These are phyloP conservation scores for Trichopria drosophilae DNA, from an alignment of 2,888 invertebrate genomes.

Conservation along the genomic window DNA sequence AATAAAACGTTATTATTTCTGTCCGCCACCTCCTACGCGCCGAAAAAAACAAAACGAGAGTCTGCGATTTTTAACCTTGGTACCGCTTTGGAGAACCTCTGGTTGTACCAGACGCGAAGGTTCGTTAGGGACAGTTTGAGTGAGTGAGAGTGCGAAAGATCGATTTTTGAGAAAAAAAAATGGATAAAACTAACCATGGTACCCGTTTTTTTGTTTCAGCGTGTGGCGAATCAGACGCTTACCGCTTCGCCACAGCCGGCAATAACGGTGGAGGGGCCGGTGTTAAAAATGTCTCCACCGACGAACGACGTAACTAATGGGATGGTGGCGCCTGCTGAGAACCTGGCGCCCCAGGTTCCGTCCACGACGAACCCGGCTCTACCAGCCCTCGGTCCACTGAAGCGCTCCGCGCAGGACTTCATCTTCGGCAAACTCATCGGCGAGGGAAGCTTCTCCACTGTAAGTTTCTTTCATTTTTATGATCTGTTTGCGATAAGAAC, in stretches of 20 bases:
- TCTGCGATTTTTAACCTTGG: too few species aligned
- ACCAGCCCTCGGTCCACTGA: constrained; percentile 60
- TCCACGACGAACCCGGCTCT: constrained; percentile 59
- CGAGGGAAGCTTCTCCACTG: constrained; percentile 96
- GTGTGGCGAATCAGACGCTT: constrained; percentile 58
- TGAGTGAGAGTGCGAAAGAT: too few species aligned
- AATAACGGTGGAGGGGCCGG: constrained; percentile 57
- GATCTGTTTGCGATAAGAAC: not conserved
- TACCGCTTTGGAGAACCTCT: too few species aligned
- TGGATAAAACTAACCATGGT: too few species aligned
- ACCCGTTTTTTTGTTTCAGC: constrained; percentile 50
- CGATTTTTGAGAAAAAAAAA: too few species aligned
- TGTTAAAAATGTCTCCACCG: constrained; percentile 58
- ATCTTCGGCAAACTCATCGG: constrained; percentile 94
- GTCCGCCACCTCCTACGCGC: too few species aligned
- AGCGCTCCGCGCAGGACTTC: constrained; percentile 83
- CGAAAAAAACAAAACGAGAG: too few species aligned
- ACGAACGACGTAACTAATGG: constrained; percentile 64
- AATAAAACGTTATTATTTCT: not conserved
- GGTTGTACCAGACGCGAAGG: too few species aligned
- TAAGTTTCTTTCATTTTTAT: constrained; percentile 51
- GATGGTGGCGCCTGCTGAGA: constrained; percentile 62
- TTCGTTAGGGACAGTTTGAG: too few species aligned
- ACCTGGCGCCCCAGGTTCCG: constrained; percentile 60
- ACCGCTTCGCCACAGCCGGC: constrained; percentile 57